phyloP scores from a whole-genome alignment of 2,113 vertebrate genomes.

The Carlito syrichta region DNA sequence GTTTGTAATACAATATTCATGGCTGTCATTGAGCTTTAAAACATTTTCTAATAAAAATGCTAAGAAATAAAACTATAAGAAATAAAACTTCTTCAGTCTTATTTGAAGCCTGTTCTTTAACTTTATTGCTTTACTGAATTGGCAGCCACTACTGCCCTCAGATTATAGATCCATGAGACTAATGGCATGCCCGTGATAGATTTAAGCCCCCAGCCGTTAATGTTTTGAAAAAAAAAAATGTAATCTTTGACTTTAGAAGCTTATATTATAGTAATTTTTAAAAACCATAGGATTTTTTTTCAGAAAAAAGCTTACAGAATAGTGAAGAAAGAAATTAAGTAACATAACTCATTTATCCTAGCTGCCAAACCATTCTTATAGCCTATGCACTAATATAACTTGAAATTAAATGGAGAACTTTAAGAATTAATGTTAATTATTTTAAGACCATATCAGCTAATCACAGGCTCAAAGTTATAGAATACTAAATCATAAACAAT shows the following conservation, averaged over 20 bases:
- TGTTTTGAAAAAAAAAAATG: background rate
- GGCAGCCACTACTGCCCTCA: background rate
- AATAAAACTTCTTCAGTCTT: too few species aligned
- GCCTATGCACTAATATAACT: background rate
- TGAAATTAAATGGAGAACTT: background rate
- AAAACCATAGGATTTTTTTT: background rate
- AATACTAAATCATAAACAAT: background rate
- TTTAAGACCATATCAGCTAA: background rate
- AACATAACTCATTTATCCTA: background rate
- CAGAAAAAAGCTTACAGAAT: background rate
- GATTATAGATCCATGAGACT: background rate
- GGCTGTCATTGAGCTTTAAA: background rate
- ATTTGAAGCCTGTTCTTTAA: background rate
- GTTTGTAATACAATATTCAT: background rate
- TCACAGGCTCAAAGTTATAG: background rate
- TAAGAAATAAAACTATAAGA: background rate
- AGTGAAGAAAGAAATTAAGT: background rate
- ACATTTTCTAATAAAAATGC: background rate
- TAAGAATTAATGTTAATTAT: background rate
- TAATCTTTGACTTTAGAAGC: background rate
- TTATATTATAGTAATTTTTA: background rate
- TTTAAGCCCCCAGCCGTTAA: rapidly evolving
- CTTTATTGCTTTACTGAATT: background rate
- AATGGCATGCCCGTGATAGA: background rate
- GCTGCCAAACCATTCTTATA: background rate